These are phyloP conservation scores for Hypotaenidia philippensis DNA, from an alignment of 2,797 vertebrate species.

Conservation along the genomic window DNA sequence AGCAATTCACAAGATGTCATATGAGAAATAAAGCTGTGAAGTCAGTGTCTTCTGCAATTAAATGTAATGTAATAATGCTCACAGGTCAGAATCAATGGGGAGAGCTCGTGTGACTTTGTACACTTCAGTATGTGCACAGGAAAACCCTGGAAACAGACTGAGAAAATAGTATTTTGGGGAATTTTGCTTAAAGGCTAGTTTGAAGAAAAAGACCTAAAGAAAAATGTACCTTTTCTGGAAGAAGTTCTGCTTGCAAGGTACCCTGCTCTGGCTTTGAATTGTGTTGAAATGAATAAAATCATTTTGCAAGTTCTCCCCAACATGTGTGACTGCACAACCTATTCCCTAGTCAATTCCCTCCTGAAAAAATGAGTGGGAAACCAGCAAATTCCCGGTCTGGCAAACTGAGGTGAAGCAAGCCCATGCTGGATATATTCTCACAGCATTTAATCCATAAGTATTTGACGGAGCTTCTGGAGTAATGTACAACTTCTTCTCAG, in stretches of 20 bases:
- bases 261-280: neutral
- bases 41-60: constrained; percentile 57
- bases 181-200: neutral
- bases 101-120: neutral
- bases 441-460: neutral
- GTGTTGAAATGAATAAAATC: neutral
- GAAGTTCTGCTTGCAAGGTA: neutral
- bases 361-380: neutral
- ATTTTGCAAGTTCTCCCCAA: neutral
- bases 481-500: neutral
- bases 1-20: constrained; percentile 65
- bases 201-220: neutral
- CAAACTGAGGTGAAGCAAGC: neutral
- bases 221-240: neutral
- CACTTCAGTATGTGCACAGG: neutral
- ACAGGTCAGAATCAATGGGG: neutral
- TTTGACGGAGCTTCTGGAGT: neutral
- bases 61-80: constrained; percentile 1
- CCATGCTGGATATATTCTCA: neutral
- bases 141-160: neutral
- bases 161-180: neutral
- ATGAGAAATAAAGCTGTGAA: constrained; percentile 61
- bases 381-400: neutral
- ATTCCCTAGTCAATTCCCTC: neutral
- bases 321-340: neutral